Evolutionary conservation across 2,113 vertebrate species (phyloP).

Genomic region (Hippoglossus stenolepis): DNA sequence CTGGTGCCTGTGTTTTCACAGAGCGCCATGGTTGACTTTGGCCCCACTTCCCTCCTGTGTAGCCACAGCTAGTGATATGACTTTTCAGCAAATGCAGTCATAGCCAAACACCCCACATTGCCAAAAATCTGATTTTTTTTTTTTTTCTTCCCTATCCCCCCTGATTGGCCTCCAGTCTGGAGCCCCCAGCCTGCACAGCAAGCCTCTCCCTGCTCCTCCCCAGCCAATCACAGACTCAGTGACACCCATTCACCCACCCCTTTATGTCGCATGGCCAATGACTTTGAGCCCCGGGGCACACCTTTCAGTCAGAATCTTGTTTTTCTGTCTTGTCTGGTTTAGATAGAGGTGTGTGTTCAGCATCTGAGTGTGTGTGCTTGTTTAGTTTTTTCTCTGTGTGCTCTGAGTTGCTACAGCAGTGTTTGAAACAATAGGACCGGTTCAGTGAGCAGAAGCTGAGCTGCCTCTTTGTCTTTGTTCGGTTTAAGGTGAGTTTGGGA

Average conservation of each 20-base stretch:
- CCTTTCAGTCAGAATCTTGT: slow-evolving; percentile 77
- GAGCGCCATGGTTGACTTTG: slow-evolving; percentile 68
- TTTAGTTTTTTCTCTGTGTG: slow-evolving; percentile 27
- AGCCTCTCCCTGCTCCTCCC: slow-evolving; percentile 51
- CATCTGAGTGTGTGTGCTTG: slow-evolving; percentile 26
- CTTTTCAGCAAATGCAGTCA: slow-evolving; percentile 61
- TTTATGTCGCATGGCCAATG: slow-evolving; percentile 74
- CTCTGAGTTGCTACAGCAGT: slow-evolving; percentile 18
- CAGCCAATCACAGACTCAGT: slow-evolving; percentile 68
- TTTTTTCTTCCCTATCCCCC: slow-evolving; percentile 20
- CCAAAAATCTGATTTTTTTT: slow-evolving; percentile 62
- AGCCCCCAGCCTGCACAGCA: slow-evolving; percentile 58
- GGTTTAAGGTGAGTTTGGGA: slow-evolving; percentile 74
- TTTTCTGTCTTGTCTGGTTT: slow-evolving; percentile 70
- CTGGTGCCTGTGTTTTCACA: slow-evolving; percentile 53
- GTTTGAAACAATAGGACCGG: slow-evolving; percentile 31
- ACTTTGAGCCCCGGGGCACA: slow-evolving; percentile 69
- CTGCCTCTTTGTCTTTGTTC: slow-evolving; percentile 38
- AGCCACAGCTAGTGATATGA: slow-evolving; percentile 49
- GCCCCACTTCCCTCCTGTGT: slow-evolving; percentile 37
- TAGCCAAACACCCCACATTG: slow-evolving; percentile 51
- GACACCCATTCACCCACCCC: slow-evolving; percentile 66
- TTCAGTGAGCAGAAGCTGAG: slow-evolving; percentile 40
- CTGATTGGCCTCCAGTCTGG: slow-evolving; percentile 70
- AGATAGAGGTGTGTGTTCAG: slow-evolving; percentile 63